Evolutionary conservation across 1,140 invertebrate genomes (phyloP), one percentile per base, ranked within the genome.

Genomic region (Eriosoma lanigerum): DNA sequence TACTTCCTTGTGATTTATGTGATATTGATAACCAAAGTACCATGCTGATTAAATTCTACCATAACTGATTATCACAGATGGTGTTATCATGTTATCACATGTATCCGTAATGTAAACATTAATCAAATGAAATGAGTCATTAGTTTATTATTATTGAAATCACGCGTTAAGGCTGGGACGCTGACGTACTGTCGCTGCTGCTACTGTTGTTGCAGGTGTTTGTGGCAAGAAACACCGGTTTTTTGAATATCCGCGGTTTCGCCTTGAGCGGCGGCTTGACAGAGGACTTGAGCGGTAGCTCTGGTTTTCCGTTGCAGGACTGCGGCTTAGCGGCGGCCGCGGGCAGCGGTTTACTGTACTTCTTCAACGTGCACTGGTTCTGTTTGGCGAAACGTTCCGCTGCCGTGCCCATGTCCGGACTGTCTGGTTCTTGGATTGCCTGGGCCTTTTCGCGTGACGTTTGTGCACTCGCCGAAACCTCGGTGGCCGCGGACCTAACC

Each of bases 361-460:
- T 94, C 85, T 94, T 94, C 62, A 94, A 86, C 0, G 93, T 94
- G 82, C 92, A 92, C 85, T 94, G 93, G 84, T 94, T 93, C 78
- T 92, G 91, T 83, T 91, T 91, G 12, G 92, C 92, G 83, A 93
- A 93, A 13, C 90, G 86, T 84, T 93, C 92, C 0, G 92, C 91
- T 0, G 91, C 90, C 2, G 91, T 92, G 50, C 90, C 90, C 89
- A 91, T 90, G 80, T 92, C 90, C 24, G 90, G 90, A 44, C 89
- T 91, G 52, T 91, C 90, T 0, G 89, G 88, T 4, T 88, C 88
- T 82, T 80, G 17, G 82, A 85, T 82, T 29, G 83, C 84, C 8
- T n/a, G n/a, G n/a, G 84, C 85, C 0, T 38, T 38, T 85, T 84
- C 0, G 84, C 21, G 3, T 26, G 21, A 2, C 82, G 0, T 84